Evolutionary conservation across 2,888 invertebrate species (phyloP).

Genomic region (Drosophila rellima): DNA sequence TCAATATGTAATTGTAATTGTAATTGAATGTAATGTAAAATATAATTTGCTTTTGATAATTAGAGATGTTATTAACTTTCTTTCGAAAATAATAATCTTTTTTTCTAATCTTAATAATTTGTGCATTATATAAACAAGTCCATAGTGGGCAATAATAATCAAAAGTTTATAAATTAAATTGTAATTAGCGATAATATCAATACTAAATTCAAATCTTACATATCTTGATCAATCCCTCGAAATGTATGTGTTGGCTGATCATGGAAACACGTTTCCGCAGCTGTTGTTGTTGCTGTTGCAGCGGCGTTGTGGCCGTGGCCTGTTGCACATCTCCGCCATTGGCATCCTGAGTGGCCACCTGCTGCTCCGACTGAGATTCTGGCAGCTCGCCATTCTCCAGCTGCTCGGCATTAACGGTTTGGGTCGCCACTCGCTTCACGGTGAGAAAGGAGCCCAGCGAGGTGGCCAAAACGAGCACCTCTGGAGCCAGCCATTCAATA

Average conservation of each 20-base stretch:
- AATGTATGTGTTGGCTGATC: conserved; percentile 79
- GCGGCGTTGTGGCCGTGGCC: conserved; percentile 68
- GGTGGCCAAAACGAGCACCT: conserved; percentile 88
- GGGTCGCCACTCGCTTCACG: conserved; percentile 84
- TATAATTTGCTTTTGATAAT: too few species aligned
- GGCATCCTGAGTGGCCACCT: conserved; percentile 37
- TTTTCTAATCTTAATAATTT: too few species aligned
- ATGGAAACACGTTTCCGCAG: conserved; percentile 65
- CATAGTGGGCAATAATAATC: too few species aligned
- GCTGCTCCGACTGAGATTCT: conserved; percentile 47
- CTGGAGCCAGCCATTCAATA: conserved; percentile 91
- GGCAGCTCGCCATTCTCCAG: conserved; percentile 73
- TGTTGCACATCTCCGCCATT: conserved; percentile 66
- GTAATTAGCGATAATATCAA: background rate
- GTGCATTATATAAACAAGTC: too few species aligned
- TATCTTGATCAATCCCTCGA: conserved; percentile 82
- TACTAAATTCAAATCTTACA: conserved; percentile 64
- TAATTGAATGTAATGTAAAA: too few species aligned
- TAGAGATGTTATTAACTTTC: too few species aligned
- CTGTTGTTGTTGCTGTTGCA: conserved; percentile 69
- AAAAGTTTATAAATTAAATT: too few species aligned
- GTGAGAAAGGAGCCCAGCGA: conserved; percentile 86
- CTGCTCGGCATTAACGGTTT: conserved; percentile 63
- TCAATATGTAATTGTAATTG: too few species aligned
- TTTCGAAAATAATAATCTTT: too few species aligned